These are phyloP conservation scores for Globodera ellingtonae DNA, from an alignment of 1,140 invertebrate species.

Conservation along the genomic window DNA sequence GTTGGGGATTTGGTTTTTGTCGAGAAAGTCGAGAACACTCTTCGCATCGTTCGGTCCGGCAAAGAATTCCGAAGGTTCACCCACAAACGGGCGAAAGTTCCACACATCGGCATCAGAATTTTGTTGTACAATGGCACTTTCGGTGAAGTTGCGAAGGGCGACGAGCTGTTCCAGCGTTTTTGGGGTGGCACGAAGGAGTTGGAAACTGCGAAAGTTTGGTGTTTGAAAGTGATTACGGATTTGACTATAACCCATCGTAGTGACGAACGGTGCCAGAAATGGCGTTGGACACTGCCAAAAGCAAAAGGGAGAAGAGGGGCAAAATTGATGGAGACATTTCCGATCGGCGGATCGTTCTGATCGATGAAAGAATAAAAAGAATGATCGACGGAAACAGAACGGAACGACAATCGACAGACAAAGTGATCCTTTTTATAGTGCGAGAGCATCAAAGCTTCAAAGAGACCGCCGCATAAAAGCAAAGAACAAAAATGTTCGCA, in stretches of 20 bases:
- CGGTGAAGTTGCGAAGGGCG: conserved; percentile 18
- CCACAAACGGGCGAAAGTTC: conserved; percentile 14
- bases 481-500: not conserved
- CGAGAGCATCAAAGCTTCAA: not conserved
- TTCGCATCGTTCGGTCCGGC: conserved; percentile 1
- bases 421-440: not conserved
- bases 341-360: too few relatives aligned
- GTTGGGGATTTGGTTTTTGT: conserved; percentile 2
- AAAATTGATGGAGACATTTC: not conserved
- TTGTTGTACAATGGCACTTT: not conserved
- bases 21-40: conserved; percentile 11
- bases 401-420: not conserved
- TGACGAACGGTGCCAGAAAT: not conserved
- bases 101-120: conserved; percentile 14
- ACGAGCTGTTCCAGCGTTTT: conserved; percentile 2
- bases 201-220: not conserved
- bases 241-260: not conserved
- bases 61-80: conserved; percentile 21
- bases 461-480: too few relatives aligned
- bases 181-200: conserved; percentile 17
- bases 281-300: not conserved
- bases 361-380: not conserved
- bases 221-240: not conserved
- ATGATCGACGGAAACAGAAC: not conserved
- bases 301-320: not conserved